Percentiles rank a stretch among this genome's conserved stretches.
These are phyloP conservation scores for Disparrhopalites patrizii DNA, from an alignment of 2,888 invertebrate species.

Conservation along the genomic window DNA sequence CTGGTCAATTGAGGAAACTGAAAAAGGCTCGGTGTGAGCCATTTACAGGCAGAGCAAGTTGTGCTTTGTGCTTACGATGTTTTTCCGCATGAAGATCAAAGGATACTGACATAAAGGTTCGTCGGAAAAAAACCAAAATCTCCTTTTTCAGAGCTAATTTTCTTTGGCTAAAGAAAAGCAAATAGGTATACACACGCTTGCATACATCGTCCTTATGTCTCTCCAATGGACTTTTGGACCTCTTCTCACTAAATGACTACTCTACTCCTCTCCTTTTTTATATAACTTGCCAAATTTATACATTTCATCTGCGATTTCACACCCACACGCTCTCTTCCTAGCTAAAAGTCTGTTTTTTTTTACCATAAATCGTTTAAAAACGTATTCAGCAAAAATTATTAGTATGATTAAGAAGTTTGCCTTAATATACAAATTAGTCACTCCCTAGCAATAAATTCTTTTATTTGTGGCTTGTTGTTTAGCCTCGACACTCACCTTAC, in stretches of 20 bases:
- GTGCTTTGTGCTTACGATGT: neutral
- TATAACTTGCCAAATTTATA: constrained; percentile 14
- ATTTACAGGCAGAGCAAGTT: constrained; percentile 1
- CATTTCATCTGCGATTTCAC: neutral
- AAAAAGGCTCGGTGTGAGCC: neutral
- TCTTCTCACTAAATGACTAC: too few species aligned
- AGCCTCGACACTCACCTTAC: too few species aligned
- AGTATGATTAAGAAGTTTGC: too few species aligned
- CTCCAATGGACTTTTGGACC: neutral
- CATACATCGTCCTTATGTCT: neutral
- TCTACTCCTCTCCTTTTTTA: too few species aligned
- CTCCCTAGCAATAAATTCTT: too few species aligned
- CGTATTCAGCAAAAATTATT: constrained; percentile 1
- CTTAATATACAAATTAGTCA: too few species aligned
- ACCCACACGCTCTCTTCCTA: constrained; percentile 13
- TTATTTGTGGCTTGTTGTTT: too few species aligned
- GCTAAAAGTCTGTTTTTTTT: neutral
- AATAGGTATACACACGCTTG: neutral
- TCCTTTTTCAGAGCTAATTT: constrained; percentile 1
- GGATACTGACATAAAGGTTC: too few species aligned
- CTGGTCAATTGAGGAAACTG: too few species aligned
- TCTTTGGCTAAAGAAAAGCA: too few species aligned
- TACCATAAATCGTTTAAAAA: neutral
- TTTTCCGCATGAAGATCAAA: too few species aligned
- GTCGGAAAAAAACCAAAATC: neutral